Evolutionary conservation across 2,888 invertebrate genomes (phyloP), one percentile per base, ranked within the genome.

Genomic region (Macrosoma leucophasiata): DNA sequence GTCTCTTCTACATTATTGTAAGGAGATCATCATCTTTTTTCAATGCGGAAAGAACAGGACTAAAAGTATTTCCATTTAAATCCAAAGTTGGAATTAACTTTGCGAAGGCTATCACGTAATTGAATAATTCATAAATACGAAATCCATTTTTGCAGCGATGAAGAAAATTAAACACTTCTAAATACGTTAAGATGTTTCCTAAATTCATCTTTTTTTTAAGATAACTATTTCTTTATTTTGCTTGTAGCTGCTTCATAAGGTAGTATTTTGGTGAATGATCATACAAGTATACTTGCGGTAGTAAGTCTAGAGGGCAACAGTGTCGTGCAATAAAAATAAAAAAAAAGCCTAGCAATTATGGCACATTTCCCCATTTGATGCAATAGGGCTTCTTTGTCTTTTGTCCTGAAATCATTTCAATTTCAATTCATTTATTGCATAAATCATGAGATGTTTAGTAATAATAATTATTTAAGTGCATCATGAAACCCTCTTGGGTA

Each of bases 51-150:
- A n/a, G n/a, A n/a, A n/a, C n/a, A n/a, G n/a, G n/a, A n/a, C n/a
- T n/a, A 55, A 58, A 60, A 61, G 57, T 56, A 62, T 62, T 72
- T 72, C 71, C 64, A 73, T 42, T 43, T 44, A 26, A 29, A 28
- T 39, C 29, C 28, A 34, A 34, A 34, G 34, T 29, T 35, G 29
- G 29, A 29, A 35, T 35, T 25, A 29, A 29, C 29, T 36, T 36
- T 21, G 27, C 36, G 30, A 26, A 28, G 26, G 25, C 31, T 32
- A 33, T 31, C 30, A 29, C 29, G 25, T 31, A 37, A 28, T 32
- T 46, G 46, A 46, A 46, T 46, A 38, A 46, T 46, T 46, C 46
- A 46, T 46, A 44, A 33, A 33, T 27, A 44, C 39, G 44, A 41
- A 40, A 40, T 41, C 41, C 38, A 44, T 44, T 46, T 39, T 46